These are phyloP conservation scores for Synanceia verrucosa DNA, from an alignment of 2,797 vertebrate species.

Conservation along the genomic window DNA sequence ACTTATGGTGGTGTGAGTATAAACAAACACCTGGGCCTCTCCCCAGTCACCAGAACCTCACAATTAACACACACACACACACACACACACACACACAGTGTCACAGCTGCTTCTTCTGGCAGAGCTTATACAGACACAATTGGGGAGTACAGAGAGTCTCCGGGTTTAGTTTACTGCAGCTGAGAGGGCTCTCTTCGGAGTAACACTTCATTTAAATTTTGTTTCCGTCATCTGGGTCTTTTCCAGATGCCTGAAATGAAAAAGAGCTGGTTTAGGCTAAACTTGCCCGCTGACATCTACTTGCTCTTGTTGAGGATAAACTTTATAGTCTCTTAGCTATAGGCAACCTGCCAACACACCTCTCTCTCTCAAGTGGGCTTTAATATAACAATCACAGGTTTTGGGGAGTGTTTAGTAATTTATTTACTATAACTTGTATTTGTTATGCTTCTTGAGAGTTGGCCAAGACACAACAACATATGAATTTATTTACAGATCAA, in stretches of 20 bases:
- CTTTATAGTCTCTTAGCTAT: conserved; percentile 16
- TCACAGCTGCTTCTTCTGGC: conserved; percentile 61
- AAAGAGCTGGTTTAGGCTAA: conserved; percentile 10
- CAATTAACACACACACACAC: conserved; percentile 48
- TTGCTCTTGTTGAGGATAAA: conserved; percentile 9
- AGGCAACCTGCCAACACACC: conserved; percentile 22
- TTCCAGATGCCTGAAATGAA: conserved; percentile 14
- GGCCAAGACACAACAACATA: conserved; percentile 21
- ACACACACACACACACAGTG: conserved; percentile 12
- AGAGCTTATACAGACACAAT: conserved; percentile 36
- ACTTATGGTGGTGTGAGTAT: conserved; percentile 69
- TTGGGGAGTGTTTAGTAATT: conserved; percentile 8
- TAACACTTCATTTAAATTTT: conserved; percentile 37
- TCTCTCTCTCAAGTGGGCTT: conserved; percentile 18
- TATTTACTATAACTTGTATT: conserved; percentile 6
- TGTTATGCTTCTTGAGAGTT: neutral
- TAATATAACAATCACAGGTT: conserved; percentile 7
- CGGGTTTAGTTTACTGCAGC: conserved; percentile 49
- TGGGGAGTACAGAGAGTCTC: conserved; percentile 44
- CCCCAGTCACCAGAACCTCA: conserved; percentile 51
- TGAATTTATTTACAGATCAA: conserved; percentile 36
- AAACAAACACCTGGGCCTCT: conserved; percentile 75
- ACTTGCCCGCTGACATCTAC: conserved; percentile 1
- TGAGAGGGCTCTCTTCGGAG: conserved; percentile 34
- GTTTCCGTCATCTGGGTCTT: conserved; percentile 19